phyloP scores from a whole-genome alignment of 1,140 invertebrate species.

The Sesamia nonagrioides region DNA sequence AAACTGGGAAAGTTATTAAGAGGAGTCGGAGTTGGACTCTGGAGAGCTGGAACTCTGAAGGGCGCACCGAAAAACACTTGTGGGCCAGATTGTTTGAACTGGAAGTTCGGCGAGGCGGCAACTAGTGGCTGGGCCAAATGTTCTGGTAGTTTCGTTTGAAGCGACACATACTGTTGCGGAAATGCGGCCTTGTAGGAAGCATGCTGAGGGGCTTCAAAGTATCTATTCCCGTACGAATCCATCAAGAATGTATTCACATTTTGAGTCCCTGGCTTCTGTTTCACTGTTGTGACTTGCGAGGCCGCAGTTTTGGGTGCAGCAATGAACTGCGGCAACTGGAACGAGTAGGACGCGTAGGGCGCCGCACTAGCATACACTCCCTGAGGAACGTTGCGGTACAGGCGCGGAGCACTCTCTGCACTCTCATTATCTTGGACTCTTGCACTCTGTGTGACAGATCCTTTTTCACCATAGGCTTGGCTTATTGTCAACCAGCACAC shows the following conservation, averaged over 20 bases:
- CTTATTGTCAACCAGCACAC: slow-evolving; percentile 67
- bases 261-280: slow-evolving; percentile 65
- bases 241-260: slow-evolving; percentile 72
- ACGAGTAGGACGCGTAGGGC: slow-evolving; percentile 76
- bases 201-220: slow-evolving; percentile 66
- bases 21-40: slow-evolving; percentile 58
- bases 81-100: slow-evolving; percentile 67
- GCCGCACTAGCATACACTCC: slow-evolving; percentile 76
- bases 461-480: slow-evolving; percentile 57
- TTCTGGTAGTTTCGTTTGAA: slow-evolving; percentile 73
- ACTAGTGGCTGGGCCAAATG: slow-evolving; percentile 78
- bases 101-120: slow-evolving; percentile 63
- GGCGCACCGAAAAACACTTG: slow-evolving; percentile 67
- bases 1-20: slow-evolving; percentile 55
- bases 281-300: slow-evolving; percentile 67
- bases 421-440: slow-evolving; percentile 68
- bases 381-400: slow-evolving; percentile 73
- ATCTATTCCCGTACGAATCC: slow-evolving; percentile 81
- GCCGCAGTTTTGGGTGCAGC: slow-evolving; percentile 59
- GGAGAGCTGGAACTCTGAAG: slow-evolving; percentile 64
- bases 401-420: slow-evolving; percentile 69
- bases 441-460: slow-evolving; percentile 50
- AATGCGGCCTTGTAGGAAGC: slow-evolving; percentile 70
- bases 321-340: slow-evolving; percentile 67
- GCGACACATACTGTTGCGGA: slow-evolving; percentile 78